Evolutionary conservation across 2,888 invertebrate species (phyloP).

Genomic region (Lochmaea crataegi): DNA sequence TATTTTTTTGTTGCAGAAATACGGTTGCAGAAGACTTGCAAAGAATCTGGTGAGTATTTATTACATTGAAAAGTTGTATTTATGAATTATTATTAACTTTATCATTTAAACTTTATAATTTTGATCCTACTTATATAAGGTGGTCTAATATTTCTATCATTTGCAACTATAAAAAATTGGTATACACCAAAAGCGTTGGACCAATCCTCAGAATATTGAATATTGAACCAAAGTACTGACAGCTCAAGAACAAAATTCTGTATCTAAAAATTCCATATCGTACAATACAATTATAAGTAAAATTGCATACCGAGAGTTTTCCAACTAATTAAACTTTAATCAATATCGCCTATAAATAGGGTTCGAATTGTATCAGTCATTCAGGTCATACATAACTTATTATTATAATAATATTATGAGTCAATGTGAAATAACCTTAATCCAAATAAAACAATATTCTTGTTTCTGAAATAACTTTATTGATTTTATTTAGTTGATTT

Average conservation of each 20-base stretch:
- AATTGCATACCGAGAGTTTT: not conserved
- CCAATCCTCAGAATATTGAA: too few relatives aligned
- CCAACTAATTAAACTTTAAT: not conserved
- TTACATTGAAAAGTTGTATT: too few relatives aligned
- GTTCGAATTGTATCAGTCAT: not conserved
- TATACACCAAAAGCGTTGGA: too few relatives aligned
- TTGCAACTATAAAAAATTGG: too few relatives aligned
- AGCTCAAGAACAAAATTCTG: too few relatives aligned
- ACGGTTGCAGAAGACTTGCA: not conserved
- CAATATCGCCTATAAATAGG: not conserved
- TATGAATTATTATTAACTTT: too few relatives aligned
- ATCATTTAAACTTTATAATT: too few relatives aligned
- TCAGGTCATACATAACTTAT: constrained; percentile 6
- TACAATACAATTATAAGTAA: not conserved
- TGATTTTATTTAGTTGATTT: constrained; percentile 7
- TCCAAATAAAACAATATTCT: not conserved
- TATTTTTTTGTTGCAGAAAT: not conserved
- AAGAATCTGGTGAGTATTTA: not conserved
- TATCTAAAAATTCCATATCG: too few relatives aligned
- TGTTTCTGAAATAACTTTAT: constrained; percentile 3
- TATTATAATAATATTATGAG: not conserved
- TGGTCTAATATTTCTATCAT: too few relatives aligned
- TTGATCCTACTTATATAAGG: too few relatives aligned
- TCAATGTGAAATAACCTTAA: not conserved
- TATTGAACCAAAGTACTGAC: too few relatives aligned